These are phyloP conservation scores for Aegithalos caudatus DNA, from an alignment of 2,113 vertebrate species.

Conservation along the genomic window DNA sequence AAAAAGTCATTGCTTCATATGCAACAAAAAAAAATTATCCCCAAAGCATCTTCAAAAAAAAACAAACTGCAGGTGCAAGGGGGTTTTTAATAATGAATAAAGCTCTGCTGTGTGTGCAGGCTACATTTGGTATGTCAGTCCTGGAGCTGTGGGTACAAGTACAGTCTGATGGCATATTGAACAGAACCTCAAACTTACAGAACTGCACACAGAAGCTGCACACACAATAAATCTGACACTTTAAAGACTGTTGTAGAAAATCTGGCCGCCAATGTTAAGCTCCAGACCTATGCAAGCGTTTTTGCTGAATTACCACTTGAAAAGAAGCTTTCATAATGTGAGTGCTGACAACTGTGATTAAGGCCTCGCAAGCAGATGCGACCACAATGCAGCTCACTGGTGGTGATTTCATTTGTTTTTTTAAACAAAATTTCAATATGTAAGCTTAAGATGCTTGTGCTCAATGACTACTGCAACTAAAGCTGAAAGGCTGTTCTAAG, in stretches of 20 bases:
- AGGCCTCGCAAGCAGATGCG: constrained; percentile 20
- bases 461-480: neutral
- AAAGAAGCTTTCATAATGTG: constrained; percentile 31
- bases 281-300: constrained; percentile 41
- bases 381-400: constrained; percentile 41
- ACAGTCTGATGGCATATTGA: neutral
- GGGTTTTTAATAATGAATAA: neutral
- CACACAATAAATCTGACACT: neutral
- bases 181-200: neutral
- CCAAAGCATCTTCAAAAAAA: neutral
- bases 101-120: neutral
- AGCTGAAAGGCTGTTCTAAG: neutral
- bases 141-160: neutral
- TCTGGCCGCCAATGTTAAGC: neutral
- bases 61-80: neutral
- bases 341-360: constrained; percentile 56
- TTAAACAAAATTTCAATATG: neutral
- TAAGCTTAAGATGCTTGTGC: constrained; percentile 5
- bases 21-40: neutral
- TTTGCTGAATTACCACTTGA: constrained; percentile 55
- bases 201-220: neutral
- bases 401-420: constrained; percentile 44
- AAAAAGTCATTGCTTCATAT: neutral
- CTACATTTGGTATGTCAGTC: neutral
- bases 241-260: neutral